Percentiles rank a stretch among this genome's conserved stretches.
These are phyloP conservation scores for Paramisgurnus dabryanus DNA, from an alignment of 2,113 vertebrate genomes.

Conservation along the genomic window DNA sequence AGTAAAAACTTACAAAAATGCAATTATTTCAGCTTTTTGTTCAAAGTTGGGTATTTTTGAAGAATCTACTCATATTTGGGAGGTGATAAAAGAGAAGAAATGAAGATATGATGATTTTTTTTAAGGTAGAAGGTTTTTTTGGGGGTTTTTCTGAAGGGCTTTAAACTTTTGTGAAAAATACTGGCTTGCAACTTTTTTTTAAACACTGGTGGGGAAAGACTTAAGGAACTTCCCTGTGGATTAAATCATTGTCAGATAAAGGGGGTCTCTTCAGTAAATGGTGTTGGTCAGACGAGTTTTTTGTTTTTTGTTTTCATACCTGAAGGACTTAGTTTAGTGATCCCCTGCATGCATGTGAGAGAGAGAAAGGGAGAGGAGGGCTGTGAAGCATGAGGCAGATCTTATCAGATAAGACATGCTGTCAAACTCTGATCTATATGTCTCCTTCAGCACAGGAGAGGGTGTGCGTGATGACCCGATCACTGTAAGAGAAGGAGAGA, in stretches of 20 bases:
- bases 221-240: background rate
- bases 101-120: too few species aligned
- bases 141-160: too few species aligned
- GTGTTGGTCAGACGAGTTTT: background rate
- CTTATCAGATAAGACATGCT: slow-evolving; percentile 62
- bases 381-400: slow-evolving; percentile 57
- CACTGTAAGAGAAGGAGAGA: background rate
- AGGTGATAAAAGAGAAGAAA: too few species aligned
- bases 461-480: slow-evolving; percentile 10
- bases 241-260: background rate
- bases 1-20: too few species aligned
- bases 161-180: too few species aligned
- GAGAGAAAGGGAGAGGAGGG: slow-evolving; percentile 45
- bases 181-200: too few species aligned
- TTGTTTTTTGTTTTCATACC: slow-evolving; percentile 39
- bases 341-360: slow-evolving; percentile 23
- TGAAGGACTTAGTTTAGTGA: slow-evolving; percentile 44
- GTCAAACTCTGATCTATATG: slow-evolving; percentile 55
- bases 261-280: too few species aligned
- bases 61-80: too few species aligned
- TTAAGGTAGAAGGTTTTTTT: too few species aligned
- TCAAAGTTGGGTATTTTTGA: too few species aligned
- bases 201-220: too few species aligned
- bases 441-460: slow-evolving; percentile 43
- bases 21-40: too few species aligned